Evolutionary conservation across 2,888 invertebrate species (phyloP).

Genomic region (Villa cingulata): DNA sequence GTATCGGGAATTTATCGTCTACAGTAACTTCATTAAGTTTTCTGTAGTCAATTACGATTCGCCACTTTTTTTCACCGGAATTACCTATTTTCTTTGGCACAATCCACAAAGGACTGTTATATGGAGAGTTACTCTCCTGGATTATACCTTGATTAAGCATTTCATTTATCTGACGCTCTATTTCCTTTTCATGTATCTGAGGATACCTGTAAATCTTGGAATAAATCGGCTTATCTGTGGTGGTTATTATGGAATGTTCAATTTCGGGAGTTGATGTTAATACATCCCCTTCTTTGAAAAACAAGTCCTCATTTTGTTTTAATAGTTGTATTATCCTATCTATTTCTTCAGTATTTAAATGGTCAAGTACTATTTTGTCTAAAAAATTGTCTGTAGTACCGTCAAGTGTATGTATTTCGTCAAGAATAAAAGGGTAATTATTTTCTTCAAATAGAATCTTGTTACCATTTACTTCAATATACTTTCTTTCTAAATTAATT

Average conservation of each 20-base stretch:
- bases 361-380: background rate
- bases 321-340: conserved; percentile 1
- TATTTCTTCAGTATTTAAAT: background rate
- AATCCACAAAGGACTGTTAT: conserved; percentile 13
- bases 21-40: conserved; percentile 11
- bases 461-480: conserved; percentile 1
- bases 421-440: background rate
- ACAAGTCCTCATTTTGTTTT: conserved; percentile 5
- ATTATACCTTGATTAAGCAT: conserved; percentile 9
- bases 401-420: background rate
- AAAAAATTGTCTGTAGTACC: background rate
- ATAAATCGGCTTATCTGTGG: conserved; percentile 7
- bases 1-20: conserved; percentile 14
- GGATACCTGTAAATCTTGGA: conserved; percentile 13
- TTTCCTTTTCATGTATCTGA: conserved; percentile 10
- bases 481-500: background rate
- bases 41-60: conserved; percentile 10
- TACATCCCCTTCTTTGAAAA: conserved; percentile 8
- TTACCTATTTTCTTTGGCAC: conserved; percentile 12
- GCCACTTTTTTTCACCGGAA: conserved; percentile 11
- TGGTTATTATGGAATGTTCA: conserved; percentile 12
- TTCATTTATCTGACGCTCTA: conserved; percentile 9
- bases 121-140: conserved; percentile 11
- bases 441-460: background rate
- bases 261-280: conserved; percentile 8